A percentile compares a stretch with the other conserved stretches of the same genome.
Evolutionary conservation across 2,888 invertebrate species (phyloP).

Genomic region (Onchidella celtica): DNA sequence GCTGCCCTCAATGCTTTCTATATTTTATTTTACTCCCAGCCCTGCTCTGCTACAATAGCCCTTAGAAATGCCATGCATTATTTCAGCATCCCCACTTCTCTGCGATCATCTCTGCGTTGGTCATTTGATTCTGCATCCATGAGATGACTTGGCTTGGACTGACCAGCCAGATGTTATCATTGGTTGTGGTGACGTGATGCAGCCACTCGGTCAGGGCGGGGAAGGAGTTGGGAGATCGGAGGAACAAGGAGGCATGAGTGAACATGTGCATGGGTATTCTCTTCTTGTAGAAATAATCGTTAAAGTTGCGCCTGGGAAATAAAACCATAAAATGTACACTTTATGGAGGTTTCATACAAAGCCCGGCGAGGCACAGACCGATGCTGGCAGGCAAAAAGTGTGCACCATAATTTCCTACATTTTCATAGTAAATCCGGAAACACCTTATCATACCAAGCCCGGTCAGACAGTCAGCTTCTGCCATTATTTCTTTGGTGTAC

Average conservation of each 20-base stretch:
- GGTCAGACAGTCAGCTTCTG: too few species aligned
- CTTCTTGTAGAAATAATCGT: neutral
- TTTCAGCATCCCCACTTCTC: constrained; percentile 18
- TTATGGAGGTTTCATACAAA: too few species aligned
- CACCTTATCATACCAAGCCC: too few species aligned
- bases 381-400: too few species aligned
- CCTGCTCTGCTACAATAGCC: too few species aligned
- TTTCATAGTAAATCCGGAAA: too few species aligned
- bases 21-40: too few species aligned
- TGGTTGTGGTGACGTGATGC: neutral
- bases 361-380: too few species aligned
- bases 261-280: constrained; percentile 25
- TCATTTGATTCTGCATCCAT: constrained; percentile 11
- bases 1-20: too few species aligned
- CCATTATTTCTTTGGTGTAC: too few species aligned
- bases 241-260: neutral
- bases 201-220: constrained; percentile 25
- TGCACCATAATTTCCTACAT: too few species aligned
- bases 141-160: constrained; percentile 8
- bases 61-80: too few species aligned
- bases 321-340: neutral
- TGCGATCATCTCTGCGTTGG: constrained; percentile 10
- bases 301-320: constrained; percentile 30
- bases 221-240: neutral
- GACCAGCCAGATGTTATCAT: constrained; percentile 25